Base-by-base conservation (phyloP, 2,888 invertebrate genomes). In the Chelonus formosanus region DNA sequence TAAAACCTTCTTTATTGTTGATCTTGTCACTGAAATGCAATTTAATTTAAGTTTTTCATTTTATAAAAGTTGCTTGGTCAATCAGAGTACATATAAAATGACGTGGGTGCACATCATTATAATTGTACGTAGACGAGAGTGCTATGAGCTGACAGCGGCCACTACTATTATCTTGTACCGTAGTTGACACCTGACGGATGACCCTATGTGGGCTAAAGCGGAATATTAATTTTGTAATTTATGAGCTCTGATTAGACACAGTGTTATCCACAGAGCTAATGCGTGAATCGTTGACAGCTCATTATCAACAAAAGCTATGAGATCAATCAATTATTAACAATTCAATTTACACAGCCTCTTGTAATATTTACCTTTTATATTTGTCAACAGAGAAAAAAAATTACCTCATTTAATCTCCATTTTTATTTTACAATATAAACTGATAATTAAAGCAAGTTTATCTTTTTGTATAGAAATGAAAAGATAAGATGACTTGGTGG, bases 171-270 rank as follows among this genome's bases (percentile, higher is more conserved):
- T 82, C 80, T 80, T 1, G 74, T 77, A 75, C 73, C 76, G 69
- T 73, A 73, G 75, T 80, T 77, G 81, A 83, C 83, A 79, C 74
- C 78, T 83, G 84, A 83, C 81, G 81, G 80, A 83, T 83, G 79
- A 78, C 79, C 79, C 73, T 71, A 75, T 76, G 79, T 77, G 58
- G 75, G 77, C 77, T 77, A 78, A 78, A 76, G 78, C 78, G 76
- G 80, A 80, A 82, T 84, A 83, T 83, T 82, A 83, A 83, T 84
- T 84, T 83, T 80, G 78, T 82, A 82, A 83, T 84, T 83, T 84
- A 84, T 80, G 81, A 76, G 75, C 73, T 74, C 78, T 82, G 82
- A 82, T 84, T 83, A 82, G 80, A 77, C 20, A 20, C 80, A 76
- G 75, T 77, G 80, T 78, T 83, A 82, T 81, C 80, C 78, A 79